phyloP scores from a whole-genome alignment of 1,140 invertebrate species.

The Campoletis sonorensis region DNA sequence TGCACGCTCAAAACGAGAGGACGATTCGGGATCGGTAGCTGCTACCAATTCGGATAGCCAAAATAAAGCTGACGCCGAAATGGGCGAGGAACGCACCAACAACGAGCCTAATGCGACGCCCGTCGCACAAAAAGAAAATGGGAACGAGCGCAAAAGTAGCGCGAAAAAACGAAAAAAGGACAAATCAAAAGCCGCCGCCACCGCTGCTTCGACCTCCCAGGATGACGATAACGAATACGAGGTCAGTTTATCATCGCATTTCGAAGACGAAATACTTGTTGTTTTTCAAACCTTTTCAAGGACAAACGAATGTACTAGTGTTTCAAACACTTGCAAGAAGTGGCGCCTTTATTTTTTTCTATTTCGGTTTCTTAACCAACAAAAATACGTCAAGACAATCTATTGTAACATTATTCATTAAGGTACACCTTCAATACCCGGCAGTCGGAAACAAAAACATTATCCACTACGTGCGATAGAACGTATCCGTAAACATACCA shows the following conservation, averaged over 20 bases:
- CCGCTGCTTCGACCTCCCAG: conserved; percentile 52
- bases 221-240: conserved; percentile 68
- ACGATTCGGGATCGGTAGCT: background rate
- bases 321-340: no score
- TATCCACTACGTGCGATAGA: no score
- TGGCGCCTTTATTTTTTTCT: no score
- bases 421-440: no score
- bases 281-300: no score
- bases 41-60: conserved; percentile 44
- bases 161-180: conserved; percentile 66
- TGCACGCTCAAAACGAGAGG: conserved; percentile 52
- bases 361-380: no score
- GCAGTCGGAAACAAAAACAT: no score
- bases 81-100: conserved; percentile 21
- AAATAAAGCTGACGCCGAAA: conserved; percentile 50
- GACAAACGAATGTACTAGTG: no score
- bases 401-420: no score
- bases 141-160: conserved; percentile 53
- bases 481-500: no score
- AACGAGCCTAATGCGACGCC: conserved; percentile 34
- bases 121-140: conserved; percentile 61
- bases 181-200: conserved; percentile 46
- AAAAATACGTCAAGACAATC: no score
- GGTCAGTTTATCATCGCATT: conserved; percentile 51
- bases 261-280: no score